Conservation (phyloP, 2,797 vertebrate species). For the Argyrosomus regius region DNA sequence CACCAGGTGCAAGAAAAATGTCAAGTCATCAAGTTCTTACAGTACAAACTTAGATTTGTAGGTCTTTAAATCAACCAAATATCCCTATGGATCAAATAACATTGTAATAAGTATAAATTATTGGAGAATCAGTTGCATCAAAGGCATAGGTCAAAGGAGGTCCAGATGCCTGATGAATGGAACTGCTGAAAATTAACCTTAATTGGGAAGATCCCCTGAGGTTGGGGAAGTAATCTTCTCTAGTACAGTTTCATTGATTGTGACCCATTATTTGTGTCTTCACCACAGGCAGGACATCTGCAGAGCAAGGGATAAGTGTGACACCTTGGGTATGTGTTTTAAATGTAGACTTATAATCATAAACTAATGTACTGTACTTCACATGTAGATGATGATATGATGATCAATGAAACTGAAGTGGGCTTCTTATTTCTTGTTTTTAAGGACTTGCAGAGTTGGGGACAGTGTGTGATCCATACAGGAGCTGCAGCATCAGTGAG, state of each 20-base stretch:
- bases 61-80: conserved; percentile 1
- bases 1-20: conserved; percentile 87
- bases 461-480: conserved; percentile 96
- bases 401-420: neutral
- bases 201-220: conserved; percentile 2
- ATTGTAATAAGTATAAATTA: neutral
- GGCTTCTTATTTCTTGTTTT: conserved; percentile 8
- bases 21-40: neutral
- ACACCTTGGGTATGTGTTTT: conserved; percentile 92
- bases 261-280: conserved; percentile 45
- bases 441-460: conserved; percentile 97
- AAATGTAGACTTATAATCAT: neutral
- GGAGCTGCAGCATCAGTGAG: conserved; percentile 99
- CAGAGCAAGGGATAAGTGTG: conserved; percentile 97
- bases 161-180: conserved; percentile 25
- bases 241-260: conserved; percentile 11
- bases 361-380: neutral
- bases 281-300: conserved; percentile 96
- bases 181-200: neutral
- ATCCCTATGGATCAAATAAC: neutral
- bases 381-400: neutral
- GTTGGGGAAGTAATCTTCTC: neutral
- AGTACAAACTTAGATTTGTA: conserved; percentile 7
- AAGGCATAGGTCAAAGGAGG: conserved; percentile 20
- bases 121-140: conserved; percentile 25